These are phyloP conservation scores for Deilephila elpenor DNA, from an alignment of 2,888 invertebrate genomes.

Conservation along the genomic window DNA sequence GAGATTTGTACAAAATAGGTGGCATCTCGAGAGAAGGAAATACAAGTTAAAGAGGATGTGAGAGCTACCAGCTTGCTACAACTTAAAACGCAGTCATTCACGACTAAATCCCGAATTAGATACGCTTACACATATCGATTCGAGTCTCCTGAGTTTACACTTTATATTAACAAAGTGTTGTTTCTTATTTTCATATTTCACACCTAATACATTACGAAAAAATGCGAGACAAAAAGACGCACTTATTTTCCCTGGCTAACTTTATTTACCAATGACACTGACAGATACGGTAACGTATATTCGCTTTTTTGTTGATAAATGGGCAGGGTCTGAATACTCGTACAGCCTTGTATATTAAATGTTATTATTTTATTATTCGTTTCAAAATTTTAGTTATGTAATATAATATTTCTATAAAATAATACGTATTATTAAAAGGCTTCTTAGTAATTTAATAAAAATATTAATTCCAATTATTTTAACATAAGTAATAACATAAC, in stretches of 20 bases:
- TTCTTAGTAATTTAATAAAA: too few species aligned
- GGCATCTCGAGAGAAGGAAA: conserved; percentile 77
- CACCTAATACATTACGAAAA: background rate
- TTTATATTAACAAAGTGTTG: background rate
- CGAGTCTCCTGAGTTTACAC: too few species aligned
- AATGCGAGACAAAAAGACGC: conserved; percentile 8
- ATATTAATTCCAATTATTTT: too few species aligned
- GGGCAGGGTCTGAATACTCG: background rate
- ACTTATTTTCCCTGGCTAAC: conserved; percentile 10
- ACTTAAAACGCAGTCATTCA: background rate
- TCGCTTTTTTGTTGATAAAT: background rate
- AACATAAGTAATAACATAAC: too few species aligned
- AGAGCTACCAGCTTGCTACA: conserved; percentile 36
- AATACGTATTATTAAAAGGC: too few species aligned
- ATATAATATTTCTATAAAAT: too few species aligned
- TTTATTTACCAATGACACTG: conserved; percentile 13
- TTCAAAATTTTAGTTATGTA: background rate
- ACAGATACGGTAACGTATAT: conserved; percentile 20
- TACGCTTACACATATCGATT: conserved; percentile 4
- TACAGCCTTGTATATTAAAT: background rate
- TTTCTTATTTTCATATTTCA: conserved; percentile 1
- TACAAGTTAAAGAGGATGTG: conserved; percentile 57
- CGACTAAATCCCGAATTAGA: background rate
- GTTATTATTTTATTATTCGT: background rate
- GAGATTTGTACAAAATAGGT: conserved; percentile 50